Evolutionary conservation across 2,888 invertebrate species (phyloP).

Genomic region (Volucella zonaria): DNA sequence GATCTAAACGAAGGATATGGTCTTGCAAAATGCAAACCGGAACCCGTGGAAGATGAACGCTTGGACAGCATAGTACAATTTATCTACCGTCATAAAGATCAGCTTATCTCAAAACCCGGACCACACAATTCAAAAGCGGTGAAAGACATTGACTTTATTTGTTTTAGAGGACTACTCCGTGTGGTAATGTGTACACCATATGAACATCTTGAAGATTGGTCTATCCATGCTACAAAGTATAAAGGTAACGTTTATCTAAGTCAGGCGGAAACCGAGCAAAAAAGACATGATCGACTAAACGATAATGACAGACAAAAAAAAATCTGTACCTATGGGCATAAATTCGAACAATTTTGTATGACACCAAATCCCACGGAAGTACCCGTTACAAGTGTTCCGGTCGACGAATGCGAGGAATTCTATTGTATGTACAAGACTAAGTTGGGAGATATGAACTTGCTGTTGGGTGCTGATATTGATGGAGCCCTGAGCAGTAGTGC

Average conservation of each 20-base stretch:
- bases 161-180: conserved; percentile 88
- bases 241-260: conserved; percentile 88
- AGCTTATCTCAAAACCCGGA: conserved; percentile 43
- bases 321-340: conserved; percentile 88
- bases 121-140: conserved; percentile 62
- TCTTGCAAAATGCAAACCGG: conserved; percentile 76
- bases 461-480: conserved; percentile 91
- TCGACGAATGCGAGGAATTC: conserved; percentile 88
- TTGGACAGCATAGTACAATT: conserved; percentile 76
- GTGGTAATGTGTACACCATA: conserved; percentile 88
- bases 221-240: conserved; percentile 86
- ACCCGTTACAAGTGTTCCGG: conserved; percentile 83
- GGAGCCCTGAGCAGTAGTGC: conserved; percentile 82
- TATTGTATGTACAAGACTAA: conserved; percentile 86
- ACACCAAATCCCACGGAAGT: conserved; percentile 83
- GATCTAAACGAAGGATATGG: conserved; percentile 77
- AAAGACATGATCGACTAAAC: conserved; percentile 81
- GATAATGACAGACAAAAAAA: conserved; percentile 84
- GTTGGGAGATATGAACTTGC: conserved; percentile 85
- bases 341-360: conserved; percentile 90
- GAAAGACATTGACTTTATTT: conserved; percentile 84
- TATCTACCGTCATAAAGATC: conserved; percentile 75
- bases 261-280: conserved; percentile 86
- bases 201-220: conserved; percentile 87
- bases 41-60: conserved; percentile 76